Percentiles rank a stretch among this genome's conserved stretches.
These are phyloP conservation scores for Ophiodon elongatus DNA, from an alignment of 2,113 vertebrate genomes.

Conservation along the genomic window DNA sequence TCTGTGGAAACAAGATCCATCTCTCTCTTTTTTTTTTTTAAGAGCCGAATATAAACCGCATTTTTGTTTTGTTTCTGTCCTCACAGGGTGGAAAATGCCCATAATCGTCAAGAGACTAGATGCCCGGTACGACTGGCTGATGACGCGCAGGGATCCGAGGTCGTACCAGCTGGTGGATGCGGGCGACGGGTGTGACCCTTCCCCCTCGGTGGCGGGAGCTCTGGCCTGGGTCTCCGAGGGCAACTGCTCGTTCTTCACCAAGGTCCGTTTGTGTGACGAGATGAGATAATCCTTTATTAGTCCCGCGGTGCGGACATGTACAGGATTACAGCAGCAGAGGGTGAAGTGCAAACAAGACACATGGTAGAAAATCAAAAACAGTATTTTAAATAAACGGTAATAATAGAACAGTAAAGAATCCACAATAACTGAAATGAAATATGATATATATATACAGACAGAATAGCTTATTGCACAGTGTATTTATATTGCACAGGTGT, in stretches of 20 bases:
- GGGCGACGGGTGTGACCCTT: conserved; percentile 79
- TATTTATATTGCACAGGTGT: no score
- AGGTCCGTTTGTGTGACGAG: conserved; percentile 71
- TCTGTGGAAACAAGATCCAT: background rate
- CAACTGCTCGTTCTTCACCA: conserved; percentile 85
- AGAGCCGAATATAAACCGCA: background rate
- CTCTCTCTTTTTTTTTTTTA: background rate
- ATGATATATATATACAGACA: no score
- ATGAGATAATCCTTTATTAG: no score
- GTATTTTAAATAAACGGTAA: no score
- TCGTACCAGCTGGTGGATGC: conserved; percentile 73
- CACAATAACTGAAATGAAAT: no score
- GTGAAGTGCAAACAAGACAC: no score
- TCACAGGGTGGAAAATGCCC: conserved; percentile 78
- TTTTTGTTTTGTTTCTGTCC: background rate
- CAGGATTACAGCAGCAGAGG: no score
- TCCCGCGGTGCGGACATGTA: no score
- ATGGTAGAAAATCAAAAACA: no score
- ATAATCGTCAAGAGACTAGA: conserved; percentile 82
- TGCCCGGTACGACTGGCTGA: conserved; percentile 85
- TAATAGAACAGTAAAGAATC: no score
- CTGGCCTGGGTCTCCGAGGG: conserved; percentile 86
- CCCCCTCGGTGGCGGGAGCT: conserved; percentile 58
- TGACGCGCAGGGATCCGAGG: conserved; percentile 57
- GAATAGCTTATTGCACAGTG: no score